These are phyloP conservation scores for Anisognathus igniventris DNA, from an alignment of 2,797 vertebrate genomes.

Conservation along the genomic window DNA sequence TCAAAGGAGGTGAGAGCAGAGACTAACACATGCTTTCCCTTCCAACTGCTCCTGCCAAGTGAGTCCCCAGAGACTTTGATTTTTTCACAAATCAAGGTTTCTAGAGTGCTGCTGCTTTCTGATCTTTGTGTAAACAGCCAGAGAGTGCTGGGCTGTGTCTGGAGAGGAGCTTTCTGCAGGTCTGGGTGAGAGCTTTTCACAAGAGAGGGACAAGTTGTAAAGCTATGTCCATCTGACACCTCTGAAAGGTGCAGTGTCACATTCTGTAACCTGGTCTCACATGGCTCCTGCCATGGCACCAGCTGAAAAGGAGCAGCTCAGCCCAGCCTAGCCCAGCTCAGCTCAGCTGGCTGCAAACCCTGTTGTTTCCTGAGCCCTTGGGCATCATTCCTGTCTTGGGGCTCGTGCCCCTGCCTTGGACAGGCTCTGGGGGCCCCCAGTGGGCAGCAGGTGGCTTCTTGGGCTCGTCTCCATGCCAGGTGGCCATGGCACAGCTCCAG, in stretches of 20 bases:
- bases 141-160: background rate
- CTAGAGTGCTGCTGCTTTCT: background rate
- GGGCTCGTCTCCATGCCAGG: rapidly evolving
- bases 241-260: background rate
- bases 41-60: background rate
- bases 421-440: background rate
- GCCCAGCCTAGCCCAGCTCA: background rate
- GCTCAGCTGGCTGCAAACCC: background rate
- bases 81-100: background rate
- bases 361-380: rapidly evolving
- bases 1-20: background rate
- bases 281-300: background rate
- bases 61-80: background rate
- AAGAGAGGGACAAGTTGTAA: background rate
- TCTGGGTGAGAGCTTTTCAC: background rate
- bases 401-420: rapidly evolving
- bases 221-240: background rate
- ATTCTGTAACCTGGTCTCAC: background rate
- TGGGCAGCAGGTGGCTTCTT: background rate
- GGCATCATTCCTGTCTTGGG: background rate
- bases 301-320: background rate
- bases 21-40: background rate
- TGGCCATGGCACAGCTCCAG: background rate
- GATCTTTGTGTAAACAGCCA: background rate
- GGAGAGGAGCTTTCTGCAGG: background rate